These are phyloP conservation scores for Mobula hypostoma DNA, from an alignment of 2,113 vertebrate species.

Conservation along the genomic window DNA sequence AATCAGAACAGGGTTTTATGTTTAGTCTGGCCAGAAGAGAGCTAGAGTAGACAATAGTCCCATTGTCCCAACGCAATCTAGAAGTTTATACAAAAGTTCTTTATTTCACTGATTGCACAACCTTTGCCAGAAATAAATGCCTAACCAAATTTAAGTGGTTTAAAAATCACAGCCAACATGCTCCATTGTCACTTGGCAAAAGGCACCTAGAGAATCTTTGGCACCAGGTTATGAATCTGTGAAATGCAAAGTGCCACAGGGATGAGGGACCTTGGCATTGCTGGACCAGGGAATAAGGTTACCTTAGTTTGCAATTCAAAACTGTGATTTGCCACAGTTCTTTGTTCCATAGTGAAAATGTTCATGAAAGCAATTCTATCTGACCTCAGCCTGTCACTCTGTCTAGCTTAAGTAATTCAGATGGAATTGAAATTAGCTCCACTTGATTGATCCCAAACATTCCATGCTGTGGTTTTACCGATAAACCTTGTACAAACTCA, in stretches of 20 bases:
- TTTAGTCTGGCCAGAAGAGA: neutral
- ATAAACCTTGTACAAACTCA: slow-evolving; percentile 17
- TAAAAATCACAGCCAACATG: neutral
- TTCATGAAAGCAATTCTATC: neutral
- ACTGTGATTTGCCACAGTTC: neutral
- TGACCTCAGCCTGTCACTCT: neutral
- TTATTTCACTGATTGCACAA: neutral
- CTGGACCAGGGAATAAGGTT: neutral
- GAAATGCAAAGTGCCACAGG: neutral
- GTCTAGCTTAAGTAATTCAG: neutral
- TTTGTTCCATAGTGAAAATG: neutral
- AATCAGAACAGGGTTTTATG: neutral
- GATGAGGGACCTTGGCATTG: neutral
- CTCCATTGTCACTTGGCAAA: neutral
- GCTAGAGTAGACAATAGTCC: neutral
- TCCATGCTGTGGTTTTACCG: slow-evolving; percentile 7
- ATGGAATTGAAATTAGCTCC: neutral
- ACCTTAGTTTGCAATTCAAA: neutral
- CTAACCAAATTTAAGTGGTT: neutral
- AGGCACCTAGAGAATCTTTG: neutral
- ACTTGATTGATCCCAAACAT: slow-evolving; percentile 2
- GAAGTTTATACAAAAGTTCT: neutral
- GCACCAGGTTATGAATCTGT: neutral
- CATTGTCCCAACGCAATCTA: neutral
- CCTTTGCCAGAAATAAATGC: neutral